Percentiles rank a stretch among this genome's conserved stretches.
Conservation (phyloP, 2,888 invertebrate species). For the Trachelus iudaicus region DNA sequence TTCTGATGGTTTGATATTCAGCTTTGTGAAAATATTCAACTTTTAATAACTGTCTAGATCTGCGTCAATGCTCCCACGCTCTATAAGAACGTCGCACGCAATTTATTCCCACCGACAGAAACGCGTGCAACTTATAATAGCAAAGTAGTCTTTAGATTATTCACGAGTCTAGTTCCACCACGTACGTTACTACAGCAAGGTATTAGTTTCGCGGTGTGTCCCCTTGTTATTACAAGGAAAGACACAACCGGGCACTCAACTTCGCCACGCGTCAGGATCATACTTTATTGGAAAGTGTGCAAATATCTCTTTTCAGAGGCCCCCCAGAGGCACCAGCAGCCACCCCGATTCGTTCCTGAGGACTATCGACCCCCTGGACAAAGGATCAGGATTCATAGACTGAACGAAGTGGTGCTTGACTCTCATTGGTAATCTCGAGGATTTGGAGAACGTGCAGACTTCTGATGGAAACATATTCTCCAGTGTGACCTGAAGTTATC, state of each 20-base stretch:
- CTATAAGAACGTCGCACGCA: background rate
- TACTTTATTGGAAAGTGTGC: slow-evolving; percentile 63
- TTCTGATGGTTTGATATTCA: background rate
- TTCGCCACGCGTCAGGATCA: slow-evolving; percentile 53
- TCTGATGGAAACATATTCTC: background rate
- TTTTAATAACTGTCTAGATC: background rate
- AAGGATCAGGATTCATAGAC: background rate
- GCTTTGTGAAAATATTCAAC: background rate
- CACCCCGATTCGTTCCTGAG: background rate
- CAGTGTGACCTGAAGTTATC: background rate
- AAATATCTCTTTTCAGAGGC: slow-evolving; percentile 36
- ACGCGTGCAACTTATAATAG: background rate
- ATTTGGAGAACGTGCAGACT: background rate
- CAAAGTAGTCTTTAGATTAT: background rate
- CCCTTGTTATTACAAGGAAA: slow-evolving; percentile 61
- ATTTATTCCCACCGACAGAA: background rate
- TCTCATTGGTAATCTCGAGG: background rate
- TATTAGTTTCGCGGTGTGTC: slow-evolving; percentile 51
- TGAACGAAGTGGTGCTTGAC: background rate
- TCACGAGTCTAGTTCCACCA: background rate
- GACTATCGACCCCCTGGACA: background rate
- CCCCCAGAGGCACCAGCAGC: background rate
- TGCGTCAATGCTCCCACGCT: background rate
- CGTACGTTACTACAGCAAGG: slow-evolving; percentile 28
- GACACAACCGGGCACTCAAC: slow-evolving; percentile 54